Base-by-base conservation (phyloP, 2,797 vertebrate genomes). In the Hemibagrus guttatus region DNA sequence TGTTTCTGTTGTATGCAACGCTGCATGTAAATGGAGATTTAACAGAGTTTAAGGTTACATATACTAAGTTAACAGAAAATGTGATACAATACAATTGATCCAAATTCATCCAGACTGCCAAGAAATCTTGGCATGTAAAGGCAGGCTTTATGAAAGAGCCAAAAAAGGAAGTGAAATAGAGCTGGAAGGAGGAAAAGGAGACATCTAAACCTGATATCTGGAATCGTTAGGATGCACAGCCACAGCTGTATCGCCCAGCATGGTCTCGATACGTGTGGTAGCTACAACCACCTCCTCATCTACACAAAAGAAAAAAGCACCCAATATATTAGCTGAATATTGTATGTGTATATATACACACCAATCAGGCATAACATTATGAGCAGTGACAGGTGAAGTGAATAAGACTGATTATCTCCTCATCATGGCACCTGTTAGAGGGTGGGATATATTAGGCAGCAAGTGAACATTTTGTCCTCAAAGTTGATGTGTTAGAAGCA, bases 201-300 rank as follows among this genome's bases (percentile, higher is more conserved):
- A 75, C 0, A 3, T 74, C 7, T 19, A 58, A 56, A 96, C 96
- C 95, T 96, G 96, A 90, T 98, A 98, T 84, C 97, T 94, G 88
- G 95, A 68, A 76, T 98, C 97, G 11, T 92, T 68, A 0, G 97
- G 97, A 90, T 98, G 97, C 39, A 98, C 97, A 0, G 97, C 97
- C 1, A 98, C 94, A 0, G 96, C 97, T 1, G 96, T 95, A 59
- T 98, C 97, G 26, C 97, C 97, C 86, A 98, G 91, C 97, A 98
- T 98, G 0, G 97, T 98, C 95, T 98, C 97, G 0, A 98, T 95
- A 92, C 97, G 96, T 13, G 97, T 98, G 0, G 97, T 98, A 0
- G 97, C 97, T 86, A 98, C 97, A 0, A 97, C 92, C 61, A 98
- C 96, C 91, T 98, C 97, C 86, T 97, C 97, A 6, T 94, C 96